phyloP scores from a whole-genome alignment of 2,113 vertebrate species.

The Mustelus asterias region DNA sequence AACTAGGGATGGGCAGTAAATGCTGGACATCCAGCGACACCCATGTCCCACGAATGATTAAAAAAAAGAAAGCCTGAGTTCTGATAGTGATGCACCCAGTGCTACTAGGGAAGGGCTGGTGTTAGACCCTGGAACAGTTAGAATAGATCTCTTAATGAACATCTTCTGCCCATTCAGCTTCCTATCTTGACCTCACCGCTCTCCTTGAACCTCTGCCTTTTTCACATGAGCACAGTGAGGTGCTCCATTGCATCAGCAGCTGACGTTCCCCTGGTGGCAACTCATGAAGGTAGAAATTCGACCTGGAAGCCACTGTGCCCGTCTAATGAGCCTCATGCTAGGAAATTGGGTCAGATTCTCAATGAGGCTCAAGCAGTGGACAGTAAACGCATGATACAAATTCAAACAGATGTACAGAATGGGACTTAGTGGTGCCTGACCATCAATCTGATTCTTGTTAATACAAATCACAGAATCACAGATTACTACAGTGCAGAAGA shows the following conservation, averaged over 20 bases:
- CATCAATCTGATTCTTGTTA: neutral
- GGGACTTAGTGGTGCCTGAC: neutral
- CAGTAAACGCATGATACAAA: neutral
- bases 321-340: neutral
- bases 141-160: neutral
- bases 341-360: neutral
- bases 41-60: no score
- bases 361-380: neutral
- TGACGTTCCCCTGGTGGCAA: neutral
- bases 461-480: no score
- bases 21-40: no score
- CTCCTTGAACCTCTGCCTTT: neutral
- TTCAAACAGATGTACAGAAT: neutral
- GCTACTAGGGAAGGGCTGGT: neutral
- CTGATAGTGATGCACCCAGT: neutral
- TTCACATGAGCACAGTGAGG: neutral
- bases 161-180: neutral
- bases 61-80: neutral
- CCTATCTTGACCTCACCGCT: neutral
- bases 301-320: neutral
- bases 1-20: no score
- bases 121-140: neutral
- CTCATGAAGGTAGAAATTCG: neutral
- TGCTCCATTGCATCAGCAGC: neutral
- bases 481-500: no score